A percentile compares a stretch with the other conserved stretches of the same genome.
These are phyloP conservation scores for Artibeus lituratus DNA, from an alignment of 2,797 vertebrate genomes.

Conservation along the genomic window DNA sequence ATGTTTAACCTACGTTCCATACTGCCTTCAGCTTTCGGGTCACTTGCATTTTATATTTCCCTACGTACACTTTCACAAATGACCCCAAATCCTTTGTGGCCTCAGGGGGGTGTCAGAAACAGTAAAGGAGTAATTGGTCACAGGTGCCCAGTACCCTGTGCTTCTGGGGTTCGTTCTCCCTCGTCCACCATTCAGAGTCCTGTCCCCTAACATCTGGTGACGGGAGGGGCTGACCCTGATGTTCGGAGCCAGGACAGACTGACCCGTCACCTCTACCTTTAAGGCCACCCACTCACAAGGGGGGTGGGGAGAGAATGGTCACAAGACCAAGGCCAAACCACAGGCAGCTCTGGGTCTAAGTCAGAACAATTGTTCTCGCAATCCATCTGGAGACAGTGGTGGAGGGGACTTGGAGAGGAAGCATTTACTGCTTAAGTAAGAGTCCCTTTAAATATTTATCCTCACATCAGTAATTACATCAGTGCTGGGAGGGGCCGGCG, in stretches of 20 bases:
- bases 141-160: not conserved
- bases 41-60: not conserved
- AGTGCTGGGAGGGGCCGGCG: not conserved
- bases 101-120: not conserved
- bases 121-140: not conserved
- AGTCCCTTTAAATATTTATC: conserved; percentile 48
- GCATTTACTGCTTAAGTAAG: not conserved
- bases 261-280: not conserved
- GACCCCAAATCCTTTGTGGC: not conserved
- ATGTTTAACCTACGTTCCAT: not conserved
- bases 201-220: not conserved
- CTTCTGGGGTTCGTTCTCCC: not conserved
- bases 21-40: not conserved
- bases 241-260: not conserved
- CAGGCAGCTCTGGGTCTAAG: not conserved
- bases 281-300: not conserved
- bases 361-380: not conserved
- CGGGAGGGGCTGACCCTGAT: not conserved
- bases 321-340: not conserved
- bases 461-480: not conserved
- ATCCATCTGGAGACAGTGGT: not conserved
- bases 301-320: rapidly evolving
- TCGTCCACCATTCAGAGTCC: too few species aligned
- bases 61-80: not conserved
- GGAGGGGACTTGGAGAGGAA: not conserved